Conservation (phyloP, 2,797 vertebrate species). For the Acrocephalus scirpaceus region DNA sequence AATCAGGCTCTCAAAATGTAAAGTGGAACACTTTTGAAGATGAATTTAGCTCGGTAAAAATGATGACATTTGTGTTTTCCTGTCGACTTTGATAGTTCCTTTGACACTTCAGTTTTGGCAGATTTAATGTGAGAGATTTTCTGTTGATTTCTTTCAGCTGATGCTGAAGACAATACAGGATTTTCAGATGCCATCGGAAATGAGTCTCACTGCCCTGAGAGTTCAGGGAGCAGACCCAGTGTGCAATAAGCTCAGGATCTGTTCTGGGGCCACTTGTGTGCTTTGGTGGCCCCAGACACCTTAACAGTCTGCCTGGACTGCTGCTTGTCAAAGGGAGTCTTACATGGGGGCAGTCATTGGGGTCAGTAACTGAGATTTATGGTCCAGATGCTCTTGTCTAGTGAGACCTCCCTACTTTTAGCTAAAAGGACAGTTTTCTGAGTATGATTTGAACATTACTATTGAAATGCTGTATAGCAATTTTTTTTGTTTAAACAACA, state of each 20-base stretch:
- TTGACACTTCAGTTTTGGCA: not conserved
- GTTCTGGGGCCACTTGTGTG: rapidly evolving
- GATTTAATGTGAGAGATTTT: not conserved
- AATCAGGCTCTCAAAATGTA: not conserved
- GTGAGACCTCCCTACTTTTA: not conserved
- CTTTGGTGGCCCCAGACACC: not conserved
- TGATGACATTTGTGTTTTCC: not conserved
- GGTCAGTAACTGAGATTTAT: not conserved
- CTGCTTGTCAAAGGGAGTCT: not conserved
- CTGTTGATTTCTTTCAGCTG: not conserved
- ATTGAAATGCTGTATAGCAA: not conserved
- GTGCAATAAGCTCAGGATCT: too few relatives aligned
- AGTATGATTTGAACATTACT: not conserved
- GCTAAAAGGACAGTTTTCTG: not conserved
- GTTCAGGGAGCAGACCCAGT: rapidly evolving
- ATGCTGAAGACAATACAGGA: rapidly evolving
- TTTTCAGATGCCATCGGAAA: not conserved
- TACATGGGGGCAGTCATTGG: not conserved
- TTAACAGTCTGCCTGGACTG: not conserved
- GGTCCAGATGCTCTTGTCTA: not conserved
- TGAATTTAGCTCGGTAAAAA: not conserved
- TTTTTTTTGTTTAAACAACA: not conserved
- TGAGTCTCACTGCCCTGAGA: not conserved
- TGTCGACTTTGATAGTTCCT: not conserved
- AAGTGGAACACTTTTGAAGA: not conserved